phyloP scores from a whole-genome alignment of 2,888 invertebrate species.

The Drosophila neonasuta region DNA sequence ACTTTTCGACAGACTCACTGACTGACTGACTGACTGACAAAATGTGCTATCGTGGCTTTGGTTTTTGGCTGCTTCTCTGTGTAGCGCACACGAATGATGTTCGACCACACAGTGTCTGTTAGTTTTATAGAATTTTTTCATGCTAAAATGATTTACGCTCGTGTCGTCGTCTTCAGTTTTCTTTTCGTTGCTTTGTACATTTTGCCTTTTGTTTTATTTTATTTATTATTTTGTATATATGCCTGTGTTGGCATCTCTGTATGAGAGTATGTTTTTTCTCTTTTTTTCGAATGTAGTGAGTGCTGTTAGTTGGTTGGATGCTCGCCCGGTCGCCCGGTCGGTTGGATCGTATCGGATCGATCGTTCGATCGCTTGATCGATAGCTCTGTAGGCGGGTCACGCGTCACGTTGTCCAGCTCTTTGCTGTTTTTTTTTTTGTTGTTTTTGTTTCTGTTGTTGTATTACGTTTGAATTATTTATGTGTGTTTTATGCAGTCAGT shows the following conservation, averaged over 20 bases:
- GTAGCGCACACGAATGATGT: slow-evolving; percentile 74
- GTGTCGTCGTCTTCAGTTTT: slow-evolving; percentile 76
- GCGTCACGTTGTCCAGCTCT: slow-evolving; percentile 65
- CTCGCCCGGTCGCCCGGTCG: slow-evolving; percentile 16
- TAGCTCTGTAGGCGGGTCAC: slow-evolving; percentile 77
- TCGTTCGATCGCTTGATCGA: slow-evolving; percentile 67
- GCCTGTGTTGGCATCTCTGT: slow-evolving; percentile 12
- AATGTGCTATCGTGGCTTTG: slow-evolving; percentile 42
- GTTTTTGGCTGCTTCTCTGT: slow-evolving; percentile 56
- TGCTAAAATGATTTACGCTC: slow-evolving; percentile 77
- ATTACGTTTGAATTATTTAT: slow-evolving; percentile 68
- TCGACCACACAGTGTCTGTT: slow-evolving; percentile 78
- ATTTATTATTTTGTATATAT: slow-evolving; percentile 36
- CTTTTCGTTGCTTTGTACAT: slow-evolving; percentile 72
- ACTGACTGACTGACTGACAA: slow-evolving; percentile 32
- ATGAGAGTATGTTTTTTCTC: slow-evolving; percentile 1
- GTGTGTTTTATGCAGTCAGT: slow-evolving; percentile 57
- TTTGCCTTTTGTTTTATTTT: slow-evolving; percentile 61
- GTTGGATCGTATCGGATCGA: slow-evolving; percentile 31
- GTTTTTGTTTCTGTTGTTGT: slow-evolving; percentile 22
- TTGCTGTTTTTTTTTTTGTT: slow-evolving; percentile 31
- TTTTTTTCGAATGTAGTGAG: slow-evolving; percentile 21
- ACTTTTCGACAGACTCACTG: slow-evolving; percentile 33
- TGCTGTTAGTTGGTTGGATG: slow-evolving; percentile 34
- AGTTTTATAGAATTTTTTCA: slow-evolving; percentile 80